phyloP scores from a whole-genome alignment of 1,140 invertebrate genomes.

The Pachypeltis micranthus region DNA sequence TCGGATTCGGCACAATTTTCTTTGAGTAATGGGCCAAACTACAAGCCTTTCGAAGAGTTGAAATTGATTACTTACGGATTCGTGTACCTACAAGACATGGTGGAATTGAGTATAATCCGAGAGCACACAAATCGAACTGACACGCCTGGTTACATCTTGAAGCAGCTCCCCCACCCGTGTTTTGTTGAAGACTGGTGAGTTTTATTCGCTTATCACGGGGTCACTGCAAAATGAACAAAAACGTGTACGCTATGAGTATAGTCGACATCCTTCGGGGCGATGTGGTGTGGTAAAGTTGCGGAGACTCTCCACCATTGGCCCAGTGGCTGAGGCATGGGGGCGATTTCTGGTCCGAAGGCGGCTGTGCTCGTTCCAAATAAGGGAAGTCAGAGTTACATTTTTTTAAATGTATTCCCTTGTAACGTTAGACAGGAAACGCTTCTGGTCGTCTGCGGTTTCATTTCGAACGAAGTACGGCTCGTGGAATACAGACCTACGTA shows the following conservation, averaged over 20 bases:
- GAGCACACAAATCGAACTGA: constrained; percentile 35
- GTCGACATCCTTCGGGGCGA: not conserved
- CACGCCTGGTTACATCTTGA: constrained; percentile 33
- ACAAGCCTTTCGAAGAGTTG: constrained; percentile 35
- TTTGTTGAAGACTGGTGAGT: constrained; percentile 44
- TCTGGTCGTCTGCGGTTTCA: too few species aligned
- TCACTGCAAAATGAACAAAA: not conserved
- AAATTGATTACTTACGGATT: constrained; percentile 49
- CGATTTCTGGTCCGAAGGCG: not conserved
- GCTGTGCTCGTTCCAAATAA: too few species aligned
- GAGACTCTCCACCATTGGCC: not conserved
- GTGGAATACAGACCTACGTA: too few species aligned
- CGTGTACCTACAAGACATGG: constrained; percentile 46
- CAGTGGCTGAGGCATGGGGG: not conserved
- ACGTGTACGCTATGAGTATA: not conserved
- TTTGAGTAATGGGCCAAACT: not conserved
- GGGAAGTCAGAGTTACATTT: too few species aligned
- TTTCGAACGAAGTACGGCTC: too few species aligned
- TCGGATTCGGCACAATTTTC: not conserved
- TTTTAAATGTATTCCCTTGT: too few species aligned
- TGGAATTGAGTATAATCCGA: constrained; percentile 44
- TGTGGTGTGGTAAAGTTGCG: too few species aligned
- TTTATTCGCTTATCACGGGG: not conserved
- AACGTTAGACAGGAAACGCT: too few species aligned
- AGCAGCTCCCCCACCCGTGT: constrained; percentile 50